These are phyloP conservation scores for Lithophane ornitopus DNA, from an alignment of 2,888 invertebrate genomes.

Conservation along the genomic window DNA sequence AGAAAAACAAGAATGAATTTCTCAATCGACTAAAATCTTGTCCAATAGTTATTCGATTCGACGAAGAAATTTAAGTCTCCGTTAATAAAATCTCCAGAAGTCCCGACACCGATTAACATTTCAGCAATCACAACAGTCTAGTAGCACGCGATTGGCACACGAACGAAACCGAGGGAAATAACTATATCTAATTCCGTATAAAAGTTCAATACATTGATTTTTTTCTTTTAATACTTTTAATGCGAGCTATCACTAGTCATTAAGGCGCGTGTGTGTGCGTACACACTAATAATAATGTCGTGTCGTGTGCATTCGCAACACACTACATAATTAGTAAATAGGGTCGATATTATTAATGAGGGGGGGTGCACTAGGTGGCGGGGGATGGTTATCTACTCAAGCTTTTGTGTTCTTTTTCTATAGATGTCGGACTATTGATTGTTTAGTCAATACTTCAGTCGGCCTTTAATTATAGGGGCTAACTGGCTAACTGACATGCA, in stretches of 20 bases:
- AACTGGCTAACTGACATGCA: conserved; percentile 85
- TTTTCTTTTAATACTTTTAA: conserved; percentile 83
- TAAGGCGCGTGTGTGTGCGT: conserved; percentile 64
- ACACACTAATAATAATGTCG: conserved; percentile 65
- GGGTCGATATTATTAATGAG: conserved; percentile 91
- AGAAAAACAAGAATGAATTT: conserved; percentile 41
- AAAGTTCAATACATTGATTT: conserved; percentile 79
- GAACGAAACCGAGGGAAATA: conserved; percentile 83
- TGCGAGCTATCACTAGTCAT: conserved; percentile 83
- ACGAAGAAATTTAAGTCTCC: conserved; percentile 78
- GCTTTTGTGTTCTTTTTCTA: conserved; percentile 90
- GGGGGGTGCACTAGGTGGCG: conserved; percentile 74
- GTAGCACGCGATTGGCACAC: conserved; percentile 82
- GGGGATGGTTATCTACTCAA: conserved; percentile 88
- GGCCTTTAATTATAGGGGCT: conserved; percentile 88
- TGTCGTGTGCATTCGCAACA: conserved; percentile 89
- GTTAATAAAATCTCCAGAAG: conserved; percentile 82
- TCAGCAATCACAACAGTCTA: conserved; percentile 85
- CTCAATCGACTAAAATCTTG: conserved; percentile 62
- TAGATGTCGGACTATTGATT: conserved; percentile 86
- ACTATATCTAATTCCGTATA: conserved; percentile 79
- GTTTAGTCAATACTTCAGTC: conserved; percentile 87
- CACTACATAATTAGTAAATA: conserved; percentile 89
- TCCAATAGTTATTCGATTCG: conserved; percentile 65
- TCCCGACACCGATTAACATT: conserved; percentile 85